phyloP scores from a whole-genome alignment of 1,140 invertebrate genomes.

The Stegodyphus mimosarum region DNA sequence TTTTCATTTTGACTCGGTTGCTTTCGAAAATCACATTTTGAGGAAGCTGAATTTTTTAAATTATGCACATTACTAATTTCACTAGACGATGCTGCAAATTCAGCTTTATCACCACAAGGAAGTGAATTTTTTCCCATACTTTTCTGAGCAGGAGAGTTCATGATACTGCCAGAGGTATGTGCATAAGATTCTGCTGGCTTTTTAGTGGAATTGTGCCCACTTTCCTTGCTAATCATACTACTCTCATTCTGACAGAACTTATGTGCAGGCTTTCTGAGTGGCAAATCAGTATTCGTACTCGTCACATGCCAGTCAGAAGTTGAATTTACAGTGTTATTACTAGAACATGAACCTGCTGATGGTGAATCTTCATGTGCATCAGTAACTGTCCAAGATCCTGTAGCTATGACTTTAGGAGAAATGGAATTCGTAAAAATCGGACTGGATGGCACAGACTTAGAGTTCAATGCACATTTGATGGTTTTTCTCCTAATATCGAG shows the following conservation, averaged over 20 bases:
- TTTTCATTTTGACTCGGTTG: constrained; percentile 24
- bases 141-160: not conserved
- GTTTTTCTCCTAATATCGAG: constrained; percentile 33
- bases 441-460: not conserved
- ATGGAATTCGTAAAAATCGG: not conserved
- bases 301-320: constrained; percentile 68
- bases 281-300: constrained; percentile 50
- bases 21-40: constrained; percentile 51
- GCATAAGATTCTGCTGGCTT: not conserved
- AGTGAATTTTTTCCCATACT: not conserved
- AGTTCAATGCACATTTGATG: constrained; percentile 5
- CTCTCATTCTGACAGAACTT: not conserved
- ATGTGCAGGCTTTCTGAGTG: not conserved
- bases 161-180: not conserved
- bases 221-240: not conserved
- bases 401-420: constrained; percentile 64
- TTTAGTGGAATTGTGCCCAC: not conserved
- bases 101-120: not conserved
- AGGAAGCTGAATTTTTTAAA: not conserved
- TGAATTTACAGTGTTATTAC: constrained; percentile 66
- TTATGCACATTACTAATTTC: too few species aligned
- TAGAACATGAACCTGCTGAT: constrained; percentile 65
- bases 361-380: constrained; percentile 65
- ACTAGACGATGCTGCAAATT: not conserved
- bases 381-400: constrained; percentile 66